Evolutionary conservation across 1,140 invertebrate species (phyloP).

Genomic region (Trachelipus rathkii): DNA sequence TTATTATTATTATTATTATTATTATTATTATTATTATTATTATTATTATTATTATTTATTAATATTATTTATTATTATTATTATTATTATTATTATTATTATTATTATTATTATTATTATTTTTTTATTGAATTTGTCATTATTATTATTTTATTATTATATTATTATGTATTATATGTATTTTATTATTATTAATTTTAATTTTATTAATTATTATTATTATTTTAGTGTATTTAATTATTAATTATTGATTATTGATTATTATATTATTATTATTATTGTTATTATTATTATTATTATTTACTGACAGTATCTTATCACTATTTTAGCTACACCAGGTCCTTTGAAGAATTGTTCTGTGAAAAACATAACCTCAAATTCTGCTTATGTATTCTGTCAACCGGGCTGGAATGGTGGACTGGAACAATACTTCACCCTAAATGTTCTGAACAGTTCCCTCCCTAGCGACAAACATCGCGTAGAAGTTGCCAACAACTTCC

Average conservation of each 20-base stretch:
- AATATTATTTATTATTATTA: constrained; percentile 8
- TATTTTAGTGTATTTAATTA: neutral
- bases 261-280: constrained; percentile 13
- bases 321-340: neutral
- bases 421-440: neutral
- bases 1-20: neutral
- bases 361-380: neutral
- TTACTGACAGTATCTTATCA: neutral
- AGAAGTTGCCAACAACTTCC: neutral
- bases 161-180: neutral
- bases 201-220: neutral
- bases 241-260: constrained; percentile 4
- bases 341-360: neutral
- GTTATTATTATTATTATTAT: constrained; percentile 7
- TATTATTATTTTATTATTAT: neutral
- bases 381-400: neutral
- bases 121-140: too few species aligned
- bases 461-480: neutral
- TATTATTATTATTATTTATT: neutral
- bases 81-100: constrained; percentile 15
- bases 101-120: neutral
- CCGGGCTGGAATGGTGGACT: neutral
- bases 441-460: neutral
- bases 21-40: neutral
- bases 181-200: neutral